Evolutionary conservation across 1,140 invertebrate genomes (phyloP).

Genomic region (Hylaeus anthracinus): DNA sequence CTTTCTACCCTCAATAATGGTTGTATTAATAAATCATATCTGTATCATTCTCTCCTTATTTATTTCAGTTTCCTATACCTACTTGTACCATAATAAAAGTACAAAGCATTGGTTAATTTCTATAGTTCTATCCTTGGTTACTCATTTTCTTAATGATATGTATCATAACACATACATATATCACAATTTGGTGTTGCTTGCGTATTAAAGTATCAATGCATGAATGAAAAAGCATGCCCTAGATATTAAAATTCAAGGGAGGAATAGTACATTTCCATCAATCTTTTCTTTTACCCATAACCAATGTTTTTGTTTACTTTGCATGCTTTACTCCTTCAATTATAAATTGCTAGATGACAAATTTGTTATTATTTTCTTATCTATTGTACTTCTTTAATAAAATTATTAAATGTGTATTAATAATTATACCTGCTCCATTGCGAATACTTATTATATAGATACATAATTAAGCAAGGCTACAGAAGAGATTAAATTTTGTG

Average conservation of each 20-base stretch:
- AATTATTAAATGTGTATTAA: not conserved
- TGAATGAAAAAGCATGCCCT: slow-evolving; percentile 13
- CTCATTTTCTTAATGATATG: not conserved
- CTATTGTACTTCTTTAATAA: not conserved
- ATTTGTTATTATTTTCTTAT: not conserved
- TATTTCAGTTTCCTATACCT: slow-evolving; percentile 27
- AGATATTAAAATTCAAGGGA: not conserved
- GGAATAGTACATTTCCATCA: not conserved
- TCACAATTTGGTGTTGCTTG: slow-evolving; percentile 2
- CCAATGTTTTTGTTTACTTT: slow-evolving; percentile 7
- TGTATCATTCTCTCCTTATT: slow-evolving; percentile 32
- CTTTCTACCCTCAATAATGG: slow-evolving; percentile 13
- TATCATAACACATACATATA: not conserved
- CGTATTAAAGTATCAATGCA: not conserved
- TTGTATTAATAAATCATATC: slow-evolving; percentile 38
- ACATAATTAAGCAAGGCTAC: not conserved
- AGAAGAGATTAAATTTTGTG: not conserved
- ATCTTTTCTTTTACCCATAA: not conserved
- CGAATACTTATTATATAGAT: not conserved
- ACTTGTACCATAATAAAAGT: slow-evolving; percentile 1
- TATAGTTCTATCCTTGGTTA: not conserved
- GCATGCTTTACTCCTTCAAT: slow-evolving; percentile 6
- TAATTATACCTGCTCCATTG: not conserved
- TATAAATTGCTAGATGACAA: not conserved
- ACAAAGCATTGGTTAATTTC: not conserved